Evolutionary conservation across 2,113 vertebrate genomes (phyloP).

Genomic region (Sylvicapra grimmia): DNA sequence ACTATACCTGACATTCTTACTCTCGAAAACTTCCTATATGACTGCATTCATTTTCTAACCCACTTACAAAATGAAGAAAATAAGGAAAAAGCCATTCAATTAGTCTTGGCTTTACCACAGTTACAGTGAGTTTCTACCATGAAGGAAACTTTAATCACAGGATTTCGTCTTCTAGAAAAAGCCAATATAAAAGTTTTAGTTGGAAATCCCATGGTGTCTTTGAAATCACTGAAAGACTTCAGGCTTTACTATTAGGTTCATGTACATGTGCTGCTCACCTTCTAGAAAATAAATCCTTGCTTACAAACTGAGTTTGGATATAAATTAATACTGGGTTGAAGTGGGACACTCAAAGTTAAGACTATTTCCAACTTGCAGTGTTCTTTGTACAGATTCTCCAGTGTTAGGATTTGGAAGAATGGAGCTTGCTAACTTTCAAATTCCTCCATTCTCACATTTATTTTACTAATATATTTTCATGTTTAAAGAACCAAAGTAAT

Average conservation of each 20-base stretch:
- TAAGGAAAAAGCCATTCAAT: neutral
- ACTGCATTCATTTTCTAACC: neutral
- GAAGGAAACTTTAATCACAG: neutral
- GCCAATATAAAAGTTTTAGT: neutral
- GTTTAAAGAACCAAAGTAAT: neutral
- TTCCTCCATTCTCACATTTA: neutral
- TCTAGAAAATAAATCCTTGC: neutral
- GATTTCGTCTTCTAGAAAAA: slow-evolving; percentile 11
- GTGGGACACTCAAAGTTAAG: neutral
- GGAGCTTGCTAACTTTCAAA: neutral
- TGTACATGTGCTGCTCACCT: neutral
- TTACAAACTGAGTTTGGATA: neutral
- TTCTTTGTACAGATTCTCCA: neutral
- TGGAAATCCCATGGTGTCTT: neutral
- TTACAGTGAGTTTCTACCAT: neutral
- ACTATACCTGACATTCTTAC: neutral
- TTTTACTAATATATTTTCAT: neutral
- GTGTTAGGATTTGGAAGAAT: neutral
- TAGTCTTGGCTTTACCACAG: neutral
- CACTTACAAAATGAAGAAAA: neutral
- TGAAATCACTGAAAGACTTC: neutral
- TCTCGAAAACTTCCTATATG: neutral
- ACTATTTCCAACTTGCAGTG: neutral
- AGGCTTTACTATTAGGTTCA: neutral
- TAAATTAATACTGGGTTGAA: neutral